Evolutionary conservation across 2,888 invertebrate genomes (phyloP), one percentile per base, ranked within the genome.

Genomic region (Hoplodrina ambigua): DNA sequence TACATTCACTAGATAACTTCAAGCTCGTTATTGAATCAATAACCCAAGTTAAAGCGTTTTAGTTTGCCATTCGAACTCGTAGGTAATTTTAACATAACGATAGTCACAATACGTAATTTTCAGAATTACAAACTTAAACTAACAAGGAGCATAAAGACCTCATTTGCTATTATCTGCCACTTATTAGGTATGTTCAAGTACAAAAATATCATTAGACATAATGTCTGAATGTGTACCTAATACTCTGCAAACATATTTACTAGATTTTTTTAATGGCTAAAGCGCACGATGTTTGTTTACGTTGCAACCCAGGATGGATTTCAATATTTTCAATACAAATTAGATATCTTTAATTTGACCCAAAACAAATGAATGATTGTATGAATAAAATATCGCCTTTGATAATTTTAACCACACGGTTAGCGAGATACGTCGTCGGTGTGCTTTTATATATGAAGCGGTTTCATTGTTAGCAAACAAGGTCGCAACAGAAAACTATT

Each of bases 381-480:
- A 19, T 33, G 46, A 50, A 55, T 64, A 41, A 46, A 46, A 46
- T 46, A 17, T 20, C 1, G 2, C n/a, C 49, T 44, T n/a, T 50
- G n/a, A 54, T 55, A 1, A 50, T 54, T 54, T 59, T 19, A 50
- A 46, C 25, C 25, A 74, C 20, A 53, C 58, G 54, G 72, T 53
- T 61, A 71, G 58, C 58, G 37, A 75, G 37, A 68, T 55, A 68
- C 57, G 55, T 56, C 65, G 53, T 66, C 60, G 46, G 58, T 74
- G 54, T 62, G 25, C 55, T 67, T 73, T 73, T 61, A 59, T 53
- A 60, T 72, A 72, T 70, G 69, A 72, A 72, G 71, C 61, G 44
- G 59, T 57, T 56, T 69, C 71, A 76, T 83, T 85, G 85, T 84
- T 67, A 70, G 54, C 59, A 55, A 64, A 53, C 80, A 83, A 81